These are phyloP conservation scores for Cryptosula pallasiana DNA, from an alignment of 2,888 invertebrate genomes.

Conservation along the genomic window DNA sequence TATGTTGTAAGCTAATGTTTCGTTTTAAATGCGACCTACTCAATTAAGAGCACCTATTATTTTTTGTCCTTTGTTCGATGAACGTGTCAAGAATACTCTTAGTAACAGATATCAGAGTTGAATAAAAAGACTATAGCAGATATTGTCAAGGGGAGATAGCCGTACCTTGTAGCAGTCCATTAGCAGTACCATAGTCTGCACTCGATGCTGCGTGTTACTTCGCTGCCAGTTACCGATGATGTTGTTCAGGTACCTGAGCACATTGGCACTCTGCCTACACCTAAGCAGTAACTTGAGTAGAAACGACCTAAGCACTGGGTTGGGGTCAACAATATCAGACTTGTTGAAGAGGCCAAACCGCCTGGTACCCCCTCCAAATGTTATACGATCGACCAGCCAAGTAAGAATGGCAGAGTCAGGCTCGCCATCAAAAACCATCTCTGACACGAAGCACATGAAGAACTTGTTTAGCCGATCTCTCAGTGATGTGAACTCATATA, in stretches of 20 bases:
- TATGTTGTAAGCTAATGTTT: too few species aligned
- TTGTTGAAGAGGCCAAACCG: slow-evolving; percentile 26
- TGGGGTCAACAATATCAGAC: slow-evolving; percentile 38
- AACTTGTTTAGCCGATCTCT: slow-evolving; percentile 31
- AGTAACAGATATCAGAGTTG: too few species aligned
- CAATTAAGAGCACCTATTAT: too few species aligned
- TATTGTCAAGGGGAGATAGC: too few species aligned
- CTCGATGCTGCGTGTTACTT: not conserved
- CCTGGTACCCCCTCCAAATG: slow-evolving; percentile 21
- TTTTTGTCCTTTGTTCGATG: too few species aligned
- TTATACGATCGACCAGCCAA: slow-evolving; percentile 31
- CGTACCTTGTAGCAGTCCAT: slow-evolving; percentile 18
- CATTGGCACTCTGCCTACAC: not conserved
- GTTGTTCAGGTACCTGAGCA: not conserved
- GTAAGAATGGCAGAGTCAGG: slow-evolving; percentile 29
- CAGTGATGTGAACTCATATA: slow-evolving; percentile 27
- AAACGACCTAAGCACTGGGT: slow-evolving; percentile 41
- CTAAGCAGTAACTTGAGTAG: slow-evolving; percentile 39
- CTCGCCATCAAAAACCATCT: slow-evolving; percentile 30
- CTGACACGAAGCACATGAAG: slow-evolving; percentile 32
- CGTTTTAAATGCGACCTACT: too few species aligned
- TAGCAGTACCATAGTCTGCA: slow-evolving; percentile 9
- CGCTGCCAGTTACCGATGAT: not conserved
- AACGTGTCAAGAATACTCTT: too few species aligned
- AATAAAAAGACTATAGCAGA: too few species aligned